Evolutionary conservation across 2,113 vertebrate species (phyloP).

Genomic region (Bufo bufo): DNA sequence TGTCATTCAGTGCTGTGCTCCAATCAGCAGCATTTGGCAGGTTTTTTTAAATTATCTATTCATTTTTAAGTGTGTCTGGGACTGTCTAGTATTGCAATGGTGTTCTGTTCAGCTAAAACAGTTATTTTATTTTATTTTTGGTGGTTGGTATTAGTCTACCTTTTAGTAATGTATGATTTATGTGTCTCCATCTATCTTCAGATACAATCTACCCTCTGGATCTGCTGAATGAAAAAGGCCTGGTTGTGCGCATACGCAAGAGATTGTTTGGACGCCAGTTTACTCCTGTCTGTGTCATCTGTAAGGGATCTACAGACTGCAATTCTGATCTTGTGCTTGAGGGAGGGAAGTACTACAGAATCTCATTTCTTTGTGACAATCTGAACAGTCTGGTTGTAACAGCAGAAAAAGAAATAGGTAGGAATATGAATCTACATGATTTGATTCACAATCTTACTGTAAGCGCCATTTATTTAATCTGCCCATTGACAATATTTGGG

Average conservation of each 20-base stretch:
- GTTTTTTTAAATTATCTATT: too few relatives aligned
- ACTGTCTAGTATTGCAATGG: too few relatives aligned
- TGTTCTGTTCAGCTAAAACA: too few relatives aligned
- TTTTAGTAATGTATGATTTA: background rate
- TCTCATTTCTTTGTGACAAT: conserved; percentile 86
- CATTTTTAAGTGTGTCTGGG: too few relatives aligned
- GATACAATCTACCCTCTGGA: conserved; percentile 74
- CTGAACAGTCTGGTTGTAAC: conserved; percentile 76
- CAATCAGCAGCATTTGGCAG: too few relatives aligned
- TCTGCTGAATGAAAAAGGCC: conserved; percentile 69
- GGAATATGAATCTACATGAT: background rate
- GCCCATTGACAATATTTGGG: too few relatives aligned
- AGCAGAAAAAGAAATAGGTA: conserved; percentile 81
- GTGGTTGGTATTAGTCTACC: background rate
- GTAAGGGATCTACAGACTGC: conserved; percentile 70
- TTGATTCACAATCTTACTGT: background rate
- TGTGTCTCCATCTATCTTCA: conserved; percentile 54
- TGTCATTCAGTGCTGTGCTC: too few relatives aligned
- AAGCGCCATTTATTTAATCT: too few relatives aligned
- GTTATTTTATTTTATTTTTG: background rate
- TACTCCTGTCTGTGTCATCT: conserved; percentile 79
- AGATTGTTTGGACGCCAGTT: conserved; percentile 57
- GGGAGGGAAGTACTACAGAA: conserved; percentile 67
- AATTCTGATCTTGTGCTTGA: conserved; percentile 71
- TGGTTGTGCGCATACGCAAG: conserved; percentile 76